Conservation (phyloP, 2,797 vertebrate species). For the Percopsis omiscomaycus region DNA sequence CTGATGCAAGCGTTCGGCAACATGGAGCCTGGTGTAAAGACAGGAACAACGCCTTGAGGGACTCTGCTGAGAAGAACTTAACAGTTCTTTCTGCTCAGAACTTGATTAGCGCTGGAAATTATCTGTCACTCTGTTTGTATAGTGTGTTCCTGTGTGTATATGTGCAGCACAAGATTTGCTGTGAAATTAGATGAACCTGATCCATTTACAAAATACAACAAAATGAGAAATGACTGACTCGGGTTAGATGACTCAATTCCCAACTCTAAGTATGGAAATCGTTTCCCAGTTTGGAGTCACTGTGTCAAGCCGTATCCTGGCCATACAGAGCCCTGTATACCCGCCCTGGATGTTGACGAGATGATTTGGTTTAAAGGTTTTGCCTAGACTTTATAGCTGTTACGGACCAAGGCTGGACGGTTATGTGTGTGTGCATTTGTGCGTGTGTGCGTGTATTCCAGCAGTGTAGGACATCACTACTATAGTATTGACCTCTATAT, state of each 20-base stretch:
- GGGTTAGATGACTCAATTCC: too few species aligned
- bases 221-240: too few species aligned
- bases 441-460: neutral
- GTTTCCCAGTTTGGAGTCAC: too few species aligned
- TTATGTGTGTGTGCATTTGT: neutral
- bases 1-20: conserved; percentile 65
- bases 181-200: too few species aligned
- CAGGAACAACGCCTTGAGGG: conserved; percentile 43
- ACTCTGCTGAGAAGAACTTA: conserved; percentile 23
- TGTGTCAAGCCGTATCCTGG: too few species aligned
- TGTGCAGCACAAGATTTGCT: too few species aligned
- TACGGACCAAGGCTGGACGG: too few species aligned
- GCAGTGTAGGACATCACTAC: neutral
- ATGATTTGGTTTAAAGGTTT: conserved; percentile 1
- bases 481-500: too few species aligned
- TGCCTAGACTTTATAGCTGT: neutral
- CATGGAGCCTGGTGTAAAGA: conserved; percentile 27
- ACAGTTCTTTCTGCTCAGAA: conserved; percentile 4
- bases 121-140: conserved; percentile 31
- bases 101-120: conserved; percentile 40
- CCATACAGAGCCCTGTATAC: too few species aligned
- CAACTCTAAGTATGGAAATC: too few species aligned
- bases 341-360: too few species aligned
- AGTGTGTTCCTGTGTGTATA: conserved; percentile 3
- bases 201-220: too few species aligned